Conservation (phyloP, 2,113 vertebrate species). For the Onychorhynchus coronatus region DNA sequence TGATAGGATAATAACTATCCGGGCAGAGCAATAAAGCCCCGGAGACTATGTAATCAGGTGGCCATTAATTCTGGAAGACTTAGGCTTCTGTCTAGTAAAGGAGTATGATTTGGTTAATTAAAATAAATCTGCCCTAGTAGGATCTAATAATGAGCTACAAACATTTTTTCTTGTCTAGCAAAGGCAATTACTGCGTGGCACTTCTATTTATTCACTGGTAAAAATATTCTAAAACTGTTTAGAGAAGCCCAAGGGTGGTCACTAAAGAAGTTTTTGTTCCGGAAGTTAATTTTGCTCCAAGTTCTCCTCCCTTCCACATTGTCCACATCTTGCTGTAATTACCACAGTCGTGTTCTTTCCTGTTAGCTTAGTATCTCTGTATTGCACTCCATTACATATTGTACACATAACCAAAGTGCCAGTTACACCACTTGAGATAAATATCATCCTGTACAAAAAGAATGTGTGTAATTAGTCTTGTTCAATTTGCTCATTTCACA, state of each 20-base stretch:
- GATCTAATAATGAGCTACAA: background rate
- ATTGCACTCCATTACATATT: background rate
- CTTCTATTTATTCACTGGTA: background rate
- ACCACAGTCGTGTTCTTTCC: background rate
- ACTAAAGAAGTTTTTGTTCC: background rate
- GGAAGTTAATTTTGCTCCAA: background rate
- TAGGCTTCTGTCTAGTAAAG: background rate
- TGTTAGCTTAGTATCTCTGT: background rate
- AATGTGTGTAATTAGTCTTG: background rate
- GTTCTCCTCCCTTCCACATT: background rate
- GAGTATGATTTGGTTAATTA: background rate
- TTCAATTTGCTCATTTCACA: conserved; percentile 17
- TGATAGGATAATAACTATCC: background rate
- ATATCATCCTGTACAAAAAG: background rate
- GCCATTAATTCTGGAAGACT: background rate
- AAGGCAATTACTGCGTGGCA: background rate
- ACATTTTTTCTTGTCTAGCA: background rate
- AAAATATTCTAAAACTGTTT: conserved; percentile 18
- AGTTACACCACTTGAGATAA: conserved; percentile 32
- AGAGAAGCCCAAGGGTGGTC: background rate
- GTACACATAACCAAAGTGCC: background rate
- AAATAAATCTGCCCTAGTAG: background rate
- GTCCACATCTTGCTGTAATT: background rate
- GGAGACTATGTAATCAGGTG: background rate
- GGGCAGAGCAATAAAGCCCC: background rate